Evolutionary conservation across 2,113 vertebrate genomes (phyloP).

Genomic region (Crotalus horridus): DNA sequence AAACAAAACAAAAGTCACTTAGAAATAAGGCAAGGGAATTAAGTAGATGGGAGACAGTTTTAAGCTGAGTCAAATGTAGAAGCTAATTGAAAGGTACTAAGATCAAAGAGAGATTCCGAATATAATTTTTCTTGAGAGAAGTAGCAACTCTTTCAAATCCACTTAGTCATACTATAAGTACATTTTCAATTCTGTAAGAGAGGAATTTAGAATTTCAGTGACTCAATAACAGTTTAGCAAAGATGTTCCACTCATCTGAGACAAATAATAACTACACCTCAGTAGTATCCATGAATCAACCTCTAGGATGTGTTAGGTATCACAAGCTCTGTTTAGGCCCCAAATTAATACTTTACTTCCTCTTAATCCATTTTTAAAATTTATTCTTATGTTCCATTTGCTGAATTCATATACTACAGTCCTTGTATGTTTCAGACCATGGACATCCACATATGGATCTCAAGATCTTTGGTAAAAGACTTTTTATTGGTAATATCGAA

Average conservation of each 20-base stretch:
- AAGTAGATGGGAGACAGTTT: background rate
- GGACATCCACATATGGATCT: background rate
- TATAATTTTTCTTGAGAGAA: background rate
- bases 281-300: background rate
- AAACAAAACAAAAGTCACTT: conserved; percentile 13
- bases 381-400: background rate
- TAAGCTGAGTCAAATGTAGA: background rate
- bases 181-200: background rate
- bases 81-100: conserved; percentile 7
- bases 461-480: background rate
- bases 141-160: background rate
- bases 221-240: background rate
- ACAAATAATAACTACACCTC: background rate
- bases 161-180: background rate
- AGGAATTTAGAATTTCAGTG: background rate
- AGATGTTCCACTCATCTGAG: background rate
- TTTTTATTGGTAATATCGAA: background rate
- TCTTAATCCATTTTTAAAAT: background rate
- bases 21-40: background rate
- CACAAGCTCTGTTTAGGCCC: background rate
- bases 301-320: background rate
- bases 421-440: background rate
- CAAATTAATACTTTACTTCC: background rate
- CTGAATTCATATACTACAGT: background rate
- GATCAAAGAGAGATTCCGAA: background rate